Percentiles rank a stretch among this genome's conserved stretches.
phyloP scores from a whole-genome alignment of 2,113 vertebrate genomes.

The Peromyscus californicus region DNA sequence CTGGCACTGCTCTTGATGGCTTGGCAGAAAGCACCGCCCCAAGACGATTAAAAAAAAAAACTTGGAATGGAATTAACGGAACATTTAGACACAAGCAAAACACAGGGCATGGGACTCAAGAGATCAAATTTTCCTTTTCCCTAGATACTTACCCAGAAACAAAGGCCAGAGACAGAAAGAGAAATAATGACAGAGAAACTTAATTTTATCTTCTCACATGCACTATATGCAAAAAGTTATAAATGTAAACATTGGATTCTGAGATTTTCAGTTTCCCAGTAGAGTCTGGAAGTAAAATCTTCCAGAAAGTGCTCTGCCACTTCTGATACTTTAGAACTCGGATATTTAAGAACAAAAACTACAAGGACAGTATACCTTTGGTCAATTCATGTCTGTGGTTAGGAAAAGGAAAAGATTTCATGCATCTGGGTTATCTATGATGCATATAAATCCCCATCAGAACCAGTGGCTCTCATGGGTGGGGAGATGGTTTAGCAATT shows the following conservation, averaged over 20 bases:
- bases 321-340: not conserved
- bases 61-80: slow-evolving; percentile 72
- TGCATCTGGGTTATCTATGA: not conserved
- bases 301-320: not conserved
- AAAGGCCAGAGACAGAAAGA: slow-evolving; percentile 50
- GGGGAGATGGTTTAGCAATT: not conserved
- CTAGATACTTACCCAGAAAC: slow-evolving; percentile 62
- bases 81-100: slow-evolving; percentile 71
- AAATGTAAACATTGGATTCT: slow-evolving; percentile 41
- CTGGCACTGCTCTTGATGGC: not conserved
- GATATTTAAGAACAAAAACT: not conserved
- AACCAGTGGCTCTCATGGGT: not conserved
- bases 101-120: slow-evolving; percentile 75
- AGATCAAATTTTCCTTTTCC: slow-evolving; percentile 75
- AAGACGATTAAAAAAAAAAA: not conserved
- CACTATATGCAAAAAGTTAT: not conserved
- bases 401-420: not conserved
- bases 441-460: not conserved
- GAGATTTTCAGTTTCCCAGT: slow-evolving; percentile 26
- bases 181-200: not conserved
- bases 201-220: slow-evolving; percentile 53
- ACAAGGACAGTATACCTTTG: not conserved
- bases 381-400: not conserved
- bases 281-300: slow-evolving; percentile 55
- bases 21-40: slow-evolving; percentile 46